A percentile compares a stretch with the other conserved stretches of the same genome.
Conservation (phyloP, 2,888 invertebrate species). For the Crematogaster levior region DNA sequence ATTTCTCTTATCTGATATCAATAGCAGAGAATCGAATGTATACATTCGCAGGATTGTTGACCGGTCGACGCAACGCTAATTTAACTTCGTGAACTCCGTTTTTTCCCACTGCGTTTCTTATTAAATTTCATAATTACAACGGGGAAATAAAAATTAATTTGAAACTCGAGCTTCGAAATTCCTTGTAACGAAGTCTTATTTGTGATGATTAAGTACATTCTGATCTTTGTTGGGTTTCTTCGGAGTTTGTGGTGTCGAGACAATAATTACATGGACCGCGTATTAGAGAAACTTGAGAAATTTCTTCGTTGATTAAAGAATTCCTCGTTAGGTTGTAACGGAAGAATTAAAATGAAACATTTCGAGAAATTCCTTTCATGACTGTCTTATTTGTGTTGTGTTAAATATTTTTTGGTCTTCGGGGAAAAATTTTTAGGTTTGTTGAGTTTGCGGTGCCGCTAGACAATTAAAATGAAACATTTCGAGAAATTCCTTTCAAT, state of each 20-base stretch:
- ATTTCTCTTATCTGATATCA: slow-evolving; percentile 10
- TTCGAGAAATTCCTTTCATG: too few species aligned
- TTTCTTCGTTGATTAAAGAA: too few species aligned
- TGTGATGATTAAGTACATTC: not conserved
- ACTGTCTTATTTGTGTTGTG: too few species aligned
- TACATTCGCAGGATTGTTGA: not conserved
- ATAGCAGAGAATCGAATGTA: not conserved
- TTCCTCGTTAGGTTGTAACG: too few species aligned
- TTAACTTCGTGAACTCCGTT: not conserved
- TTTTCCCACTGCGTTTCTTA: not conserved
- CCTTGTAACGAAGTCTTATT: not conserved
- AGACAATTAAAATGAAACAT: too few species aligned
- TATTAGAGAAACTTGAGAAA: too few species aligned
- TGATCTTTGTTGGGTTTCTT: not conserved
- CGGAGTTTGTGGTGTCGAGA: not conserved
- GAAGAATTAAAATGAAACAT: too few species aligned
- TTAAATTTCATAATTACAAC: not conserved
- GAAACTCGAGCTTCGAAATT: not conserved
- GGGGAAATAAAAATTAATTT: too few species aligned
- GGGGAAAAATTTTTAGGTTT: too few species aligned
- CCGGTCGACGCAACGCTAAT: not conserved
- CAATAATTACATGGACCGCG: not conserved
- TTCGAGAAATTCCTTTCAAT: too few species aligned
- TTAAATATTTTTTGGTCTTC: too few species aligned
- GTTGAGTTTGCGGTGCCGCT: too few species aligned